Evolutionary conservation across 2,113 vertebrate species (phyloP).

Genomic region (Ovis aries): ARS-UI_Ramb_v3.0 NC_056076.1:61979001-61979500

Average conservation of each 20-base stretch:
- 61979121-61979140: constrained; percentile 97
- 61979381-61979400: background rate
- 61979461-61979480: background rate
- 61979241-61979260: constrained; percentile 93
- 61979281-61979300: background rate
- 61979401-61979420: background rate
- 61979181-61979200: constrained; percentile 97
- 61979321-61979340: background rate
- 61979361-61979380: background rate
- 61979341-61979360: background rate
- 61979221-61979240: constrained; percentile 96
- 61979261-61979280: constrained; percentile 17
- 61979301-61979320: background rate
- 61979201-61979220: constrained; percentile 99
- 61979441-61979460: background rate
- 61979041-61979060: background rate
- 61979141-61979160: constrained; percentile 98
- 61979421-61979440: background rate
- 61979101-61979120: constrained; percentile 99
- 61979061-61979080: background rate
- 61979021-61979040: background rate
- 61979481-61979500: background rate
- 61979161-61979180: constrained; percentile 98
- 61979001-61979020: background rate
- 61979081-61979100: constrained; percentile 90